Conservation (phyloP, 1,140 invertebrate genomes). For the Leptonema lineaticorne region DNA sequence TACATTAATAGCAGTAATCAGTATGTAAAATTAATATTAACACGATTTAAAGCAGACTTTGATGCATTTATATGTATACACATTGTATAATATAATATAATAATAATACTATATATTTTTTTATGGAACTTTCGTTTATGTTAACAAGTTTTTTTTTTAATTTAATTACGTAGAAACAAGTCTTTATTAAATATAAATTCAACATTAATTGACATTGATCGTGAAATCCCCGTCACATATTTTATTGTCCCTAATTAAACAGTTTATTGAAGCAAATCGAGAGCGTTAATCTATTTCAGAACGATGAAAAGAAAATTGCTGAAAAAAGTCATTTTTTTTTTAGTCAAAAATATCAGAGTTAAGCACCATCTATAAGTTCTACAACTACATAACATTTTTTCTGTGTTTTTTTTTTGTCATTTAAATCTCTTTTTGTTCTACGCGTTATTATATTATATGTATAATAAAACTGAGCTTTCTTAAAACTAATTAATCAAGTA, state of each 20-base stretch:
- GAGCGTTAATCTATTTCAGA: neutral
- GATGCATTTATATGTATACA: too few relatives aligned
- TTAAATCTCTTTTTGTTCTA: neutral
- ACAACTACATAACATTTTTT: slow-evolving; percentile 16
- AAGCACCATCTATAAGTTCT: slow-evolving; percentile 11
- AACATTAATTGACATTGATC: neutral
- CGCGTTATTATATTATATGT: too few relatives aligned
- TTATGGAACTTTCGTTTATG: too few relatives aligned
- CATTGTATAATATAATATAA: too few relatives aligned
- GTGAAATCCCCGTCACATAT: neutral
- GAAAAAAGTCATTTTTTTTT: too few relatives aligned
- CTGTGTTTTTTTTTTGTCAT: neutral
- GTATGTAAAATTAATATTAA: too few relatives aligned
- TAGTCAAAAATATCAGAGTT: slow-evolving; percentile 8
- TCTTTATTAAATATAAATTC: too few relatives aligned
- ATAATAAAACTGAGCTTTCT: slow-evolving; percentile 13
- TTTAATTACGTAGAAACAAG: too few relatives aligned
- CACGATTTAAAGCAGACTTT: too few relatives aligned
- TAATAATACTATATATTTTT: too few relatives aligned
- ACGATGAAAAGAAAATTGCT: neutral
- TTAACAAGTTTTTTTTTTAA: too few relatives aligned
- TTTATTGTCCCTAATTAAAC: slow-evolving; percentile 5
- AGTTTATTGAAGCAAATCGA: neutral
- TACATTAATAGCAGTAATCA: too few relatives aligned
- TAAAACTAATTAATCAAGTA: neutral